phyloP scores from a whole-genome alignment of 2,797 vertebrate genomes.

The Uromys caudimaculatus region DNA sequence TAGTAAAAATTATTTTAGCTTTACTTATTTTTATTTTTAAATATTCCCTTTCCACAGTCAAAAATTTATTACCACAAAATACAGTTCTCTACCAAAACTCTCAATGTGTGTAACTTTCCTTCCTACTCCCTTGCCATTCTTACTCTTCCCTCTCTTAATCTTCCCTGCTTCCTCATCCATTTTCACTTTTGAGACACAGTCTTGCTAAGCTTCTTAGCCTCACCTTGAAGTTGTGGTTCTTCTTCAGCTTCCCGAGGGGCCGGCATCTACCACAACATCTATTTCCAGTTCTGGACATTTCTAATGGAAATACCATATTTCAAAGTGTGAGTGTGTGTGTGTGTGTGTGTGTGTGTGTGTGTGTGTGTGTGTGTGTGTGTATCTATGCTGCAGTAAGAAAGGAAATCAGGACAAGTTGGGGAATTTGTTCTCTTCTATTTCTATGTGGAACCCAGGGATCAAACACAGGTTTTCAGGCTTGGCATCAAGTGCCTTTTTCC shows the following conservation, averaged over 20 bases:
- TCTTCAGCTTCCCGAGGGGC: neutral
- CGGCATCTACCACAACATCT: neutral
- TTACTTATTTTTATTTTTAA: neutral
- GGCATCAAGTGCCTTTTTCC: neutral
- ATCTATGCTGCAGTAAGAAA: neutral
- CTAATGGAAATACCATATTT: neutral
- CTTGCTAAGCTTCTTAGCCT: neutral
- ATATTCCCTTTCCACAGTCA: neutral
- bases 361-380: neutral
- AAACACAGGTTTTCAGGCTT: neutral
- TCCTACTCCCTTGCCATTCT: neutral
- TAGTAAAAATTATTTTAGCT: neutral
- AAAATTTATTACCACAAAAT: conserved; percentile 28
- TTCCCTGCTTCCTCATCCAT: neutral
- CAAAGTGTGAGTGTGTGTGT: neutral
- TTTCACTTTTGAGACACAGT: neutral
- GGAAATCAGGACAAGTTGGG: neutral
- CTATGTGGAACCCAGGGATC: neutral
- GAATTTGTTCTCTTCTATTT: neutral
- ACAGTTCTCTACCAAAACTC: conserved; percentile 6
- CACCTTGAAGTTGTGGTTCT: neutral
- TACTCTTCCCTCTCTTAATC: neutral
- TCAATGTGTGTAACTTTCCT: neutral
- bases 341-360: neutral
- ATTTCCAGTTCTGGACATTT: neutral